Evolutionary conservation across 2,113 vertebrate genomes (phyloP).

Genomic region (Collichthys lucidus): DNA sequence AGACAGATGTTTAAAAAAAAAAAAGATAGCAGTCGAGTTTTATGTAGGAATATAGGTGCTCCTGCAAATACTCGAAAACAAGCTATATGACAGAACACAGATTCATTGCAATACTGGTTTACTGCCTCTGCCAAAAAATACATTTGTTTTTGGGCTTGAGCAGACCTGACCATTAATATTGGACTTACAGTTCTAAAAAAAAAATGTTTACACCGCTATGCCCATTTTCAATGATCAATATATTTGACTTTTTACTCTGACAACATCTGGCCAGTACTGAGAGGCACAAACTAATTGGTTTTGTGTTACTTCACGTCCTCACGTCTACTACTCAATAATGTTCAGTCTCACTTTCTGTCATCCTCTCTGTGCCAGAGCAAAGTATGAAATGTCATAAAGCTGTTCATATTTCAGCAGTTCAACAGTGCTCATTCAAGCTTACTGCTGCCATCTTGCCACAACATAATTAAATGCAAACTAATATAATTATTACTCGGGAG

Average conservation of each 20-base stretch:
- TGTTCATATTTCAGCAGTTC: constrained; percentile 32
- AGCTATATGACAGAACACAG: not conserved
- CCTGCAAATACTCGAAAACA: too few species aligned
- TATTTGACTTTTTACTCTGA: constrained; percentile 31
- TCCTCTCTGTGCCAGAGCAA: not conserved
- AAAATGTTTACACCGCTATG: constrained; percentile 1
- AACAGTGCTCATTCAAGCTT: constrained; percentile 42
- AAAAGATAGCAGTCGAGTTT: not conserved
- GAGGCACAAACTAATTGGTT: constrained; percentile 35
- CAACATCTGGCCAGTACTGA: constrained; percentile 12
- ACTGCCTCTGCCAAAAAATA: not conserved
- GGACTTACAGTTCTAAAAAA: not conserved
- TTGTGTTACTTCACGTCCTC: constrained; percentile 32
- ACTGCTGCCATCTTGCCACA: constrained; percentile 49
- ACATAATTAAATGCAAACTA: constrained; percentile 71
- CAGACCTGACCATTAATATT: not conserved
- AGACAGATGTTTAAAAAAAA: not conserved
- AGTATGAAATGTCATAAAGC: constrained; percentile 43
- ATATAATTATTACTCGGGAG: constrained; percentile 66
- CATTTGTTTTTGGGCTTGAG: not conserved
- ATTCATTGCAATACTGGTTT: not conserved
- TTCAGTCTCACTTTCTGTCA: constrained; percentile 23
- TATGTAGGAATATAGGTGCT: too few species aligned
- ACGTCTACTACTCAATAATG: constrained; percentile 25
- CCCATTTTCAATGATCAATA: constrained; percentile 33